Conservation (phyloP, 2,888 invertebrate genomes). For the Microctonus brassicae region DNA sequence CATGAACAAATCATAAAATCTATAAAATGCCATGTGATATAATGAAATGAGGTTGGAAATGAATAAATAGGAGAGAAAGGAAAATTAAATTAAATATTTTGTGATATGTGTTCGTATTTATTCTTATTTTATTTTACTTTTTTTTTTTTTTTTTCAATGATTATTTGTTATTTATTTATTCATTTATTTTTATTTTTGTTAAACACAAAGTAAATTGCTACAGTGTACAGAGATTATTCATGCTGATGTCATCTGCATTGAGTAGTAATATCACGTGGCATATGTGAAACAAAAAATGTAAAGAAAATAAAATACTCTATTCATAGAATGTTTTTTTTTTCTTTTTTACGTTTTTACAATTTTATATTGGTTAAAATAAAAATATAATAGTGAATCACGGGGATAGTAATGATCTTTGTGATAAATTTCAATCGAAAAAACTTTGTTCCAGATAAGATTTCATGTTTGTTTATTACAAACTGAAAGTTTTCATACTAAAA, state of each 20-base stretch:
- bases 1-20: conserved; percentile 17
- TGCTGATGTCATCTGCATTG: neutral
- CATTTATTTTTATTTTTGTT: too few species aligned
- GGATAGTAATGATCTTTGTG: too few species aligned
- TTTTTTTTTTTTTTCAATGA: neutral
- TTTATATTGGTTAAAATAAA: too few species aligned
- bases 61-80: neutral
- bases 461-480: too few species aligned
- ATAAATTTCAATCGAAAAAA: too few species aligned
- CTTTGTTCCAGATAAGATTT: too few species aligned
- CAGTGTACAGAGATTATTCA: neutral
- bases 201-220: neutral
- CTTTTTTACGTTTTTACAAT: neutral
- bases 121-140: neutral
- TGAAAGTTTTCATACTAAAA: too few species aligned
- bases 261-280: neutral
- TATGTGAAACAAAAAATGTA: neutral
- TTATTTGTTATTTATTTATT: too few species aligned
- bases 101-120: neutral
- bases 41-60: neutral
- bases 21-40: neutral
- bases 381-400: too few species aligned
- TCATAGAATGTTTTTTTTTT: too few species aligned
- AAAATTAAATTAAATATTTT: neutral
- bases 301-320: neutral